phyloP scores from a whole-genome alignment of 2,113 vertebrate genomes.

The Caloenas nicobarica region DNA sequence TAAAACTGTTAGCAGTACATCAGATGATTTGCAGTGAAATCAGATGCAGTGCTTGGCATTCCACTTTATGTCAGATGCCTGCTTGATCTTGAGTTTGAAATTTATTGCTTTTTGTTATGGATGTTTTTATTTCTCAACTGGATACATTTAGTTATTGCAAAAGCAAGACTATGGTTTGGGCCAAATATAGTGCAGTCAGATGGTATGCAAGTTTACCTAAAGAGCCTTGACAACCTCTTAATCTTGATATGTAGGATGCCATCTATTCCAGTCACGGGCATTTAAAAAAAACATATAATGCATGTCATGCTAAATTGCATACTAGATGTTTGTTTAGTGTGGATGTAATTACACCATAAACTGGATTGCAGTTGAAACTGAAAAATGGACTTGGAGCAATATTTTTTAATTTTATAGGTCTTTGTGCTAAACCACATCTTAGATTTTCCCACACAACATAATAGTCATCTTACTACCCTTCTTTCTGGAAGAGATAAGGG shows the following conservation, averaged over 20 bases:
- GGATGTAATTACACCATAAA: slow-evolving; percentile 5
- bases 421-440: background rate
- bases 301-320: slow-evolving; percentile 12
- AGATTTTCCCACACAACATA: background rate
- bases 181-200: background rate
- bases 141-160: background rate
- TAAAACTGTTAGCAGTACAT: background rate
- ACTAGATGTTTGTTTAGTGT: slow-evolving; percentile 11
- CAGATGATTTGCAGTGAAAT: background rate
- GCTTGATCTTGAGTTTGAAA: background rate
- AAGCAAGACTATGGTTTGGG: background rate
- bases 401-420: slow-evolving; percentile 17
- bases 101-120: background rate
- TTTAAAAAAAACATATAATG: slow-evolving; percentile 41
- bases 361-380: slow-evolving; percentile 16
- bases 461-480: background rate
- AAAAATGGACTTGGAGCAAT: background rate
- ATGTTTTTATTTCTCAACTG: background rate
- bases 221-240: slow-evolving; percentile 24
- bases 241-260: slow-evolving; percentile 30
- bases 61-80: background rate
- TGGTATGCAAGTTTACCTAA: background rate
- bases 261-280: background rate
- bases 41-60: background rate
- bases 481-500: background rate